A percentile compares a stretch with the other conserved stretches of the same genome.
phyloP scores from a whole-genome alignment of 2,888 invertebrate genomes.

The Apamea epomidion region DNA sequence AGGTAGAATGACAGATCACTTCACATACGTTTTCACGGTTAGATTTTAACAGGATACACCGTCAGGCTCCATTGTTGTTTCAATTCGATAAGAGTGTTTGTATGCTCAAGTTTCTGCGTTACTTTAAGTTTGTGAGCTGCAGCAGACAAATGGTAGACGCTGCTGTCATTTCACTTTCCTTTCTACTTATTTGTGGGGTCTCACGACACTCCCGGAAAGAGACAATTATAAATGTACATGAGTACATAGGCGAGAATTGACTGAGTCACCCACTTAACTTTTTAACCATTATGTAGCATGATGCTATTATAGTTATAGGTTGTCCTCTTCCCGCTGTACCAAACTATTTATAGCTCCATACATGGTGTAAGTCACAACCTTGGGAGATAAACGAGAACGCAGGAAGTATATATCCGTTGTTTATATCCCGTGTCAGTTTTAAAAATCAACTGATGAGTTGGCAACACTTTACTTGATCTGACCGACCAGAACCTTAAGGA shows the following conservation, averaged over 20 bases:
- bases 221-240: not conserved
- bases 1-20: not conserved
- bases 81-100: not conserved
- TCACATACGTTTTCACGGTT: not conserved
- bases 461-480: not conserved
- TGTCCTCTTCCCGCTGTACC: not conserved
- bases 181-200: not conserved
- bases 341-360: conserved; percentile 29
- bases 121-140: not conserved
- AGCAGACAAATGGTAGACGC: not conserved
- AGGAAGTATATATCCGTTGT: conserved; percentile 56
- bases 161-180: not conserved
- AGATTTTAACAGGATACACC: not conserved
- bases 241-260: not conserved
- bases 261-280: not conserved
- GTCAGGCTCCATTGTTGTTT: not conserved
- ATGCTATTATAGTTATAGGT: not conserved
- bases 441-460: conserved; percentile 23
- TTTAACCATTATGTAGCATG: not conserved
- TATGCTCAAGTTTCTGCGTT: not conserved
- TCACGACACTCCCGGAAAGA: conserved; percentile 6
- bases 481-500: not conserved
- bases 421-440: conserved; percentile 25
- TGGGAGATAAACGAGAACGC: conserved; percentile 45
- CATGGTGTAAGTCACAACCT: conserved; percentile 39